A percentile compares a stretch with the other conserved stretches of the same genome.
These are phyloP conservation scores for Cerastis rubricosa DNA, from an alignment of 2,888 invertebrate species.

Conservation along the genomic window DNA sequence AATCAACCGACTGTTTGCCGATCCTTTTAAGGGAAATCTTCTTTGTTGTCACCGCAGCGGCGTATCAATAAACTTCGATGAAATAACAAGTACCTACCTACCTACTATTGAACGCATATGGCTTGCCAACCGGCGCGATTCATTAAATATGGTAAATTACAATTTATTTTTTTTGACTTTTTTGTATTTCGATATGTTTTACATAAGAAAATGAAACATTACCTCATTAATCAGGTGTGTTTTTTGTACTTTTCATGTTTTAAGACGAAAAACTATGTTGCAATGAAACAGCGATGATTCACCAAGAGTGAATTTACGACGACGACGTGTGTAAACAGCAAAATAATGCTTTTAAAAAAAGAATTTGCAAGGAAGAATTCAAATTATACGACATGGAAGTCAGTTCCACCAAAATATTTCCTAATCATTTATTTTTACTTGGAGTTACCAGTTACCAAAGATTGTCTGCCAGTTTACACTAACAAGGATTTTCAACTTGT, in stretches of 20 bases:
- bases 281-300: constrained; percentile 31
- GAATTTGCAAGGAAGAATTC: constrained; percentile 16
- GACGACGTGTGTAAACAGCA: constrained; percentile 24
- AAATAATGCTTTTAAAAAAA: constrained; percentile 35
- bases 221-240: constrained; percentile 20
- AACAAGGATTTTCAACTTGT: constrained; percentile 33
- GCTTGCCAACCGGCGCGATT: constrained; percentile 35
- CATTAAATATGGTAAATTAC: constrained; percentile 49
- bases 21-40: constrained; percentile 83
- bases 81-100: constrained; percentile 56
- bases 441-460: neutral
- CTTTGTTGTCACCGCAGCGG: constrained; percentile 73
- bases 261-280: constrained; percentile 12
- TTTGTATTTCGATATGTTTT: constrained; percentile 26
- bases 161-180: constrained; percentile 38
- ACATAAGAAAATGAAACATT: constrained; percentile 26
- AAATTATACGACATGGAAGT: constrained; percentile 27
- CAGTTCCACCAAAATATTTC: neutral
- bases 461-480: constrained; percentile 5
- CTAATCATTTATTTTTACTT: constrained; percentile 19
- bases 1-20: constrained; percentile 78
- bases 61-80: constrained; percentile 73
- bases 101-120: constrained; percentile 42
- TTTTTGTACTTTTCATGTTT: constrained; percentile 22
- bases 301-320: constrained; percentile 30